These are phyloP conservation scores for Agelas oroides DNA, from an alignment of 37 sponge, comb jelly and placozoan genomes.

Conservation along the genomic window DNA sequence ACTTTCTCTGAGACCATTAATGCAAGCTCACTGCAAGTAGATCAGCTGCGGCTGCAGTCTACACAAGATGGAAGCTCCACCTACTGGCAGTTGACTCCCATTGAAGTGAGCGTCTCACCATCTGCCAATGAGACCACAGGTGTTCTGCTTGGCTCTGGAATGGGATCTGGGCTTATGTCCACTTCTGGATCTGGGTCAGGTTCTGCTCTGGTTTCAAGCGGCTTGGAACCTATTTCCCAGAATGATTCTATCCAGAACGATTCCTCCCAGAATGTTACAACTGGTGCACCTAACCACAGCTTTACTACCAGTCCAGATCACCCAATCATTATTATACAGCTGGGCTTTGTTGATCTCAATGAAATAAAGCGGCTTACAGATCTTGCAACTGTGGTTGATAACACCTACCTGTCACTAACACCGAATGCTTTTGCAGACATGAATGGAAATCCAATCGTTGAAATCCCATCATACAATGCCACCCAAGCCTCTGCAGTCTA, in stretches of 20 bases:
- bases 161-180: conserved; percentile 20
- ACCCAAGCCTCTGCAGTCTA: conserved; percentile 18
- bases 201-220: background rate
- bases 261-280: background rate
- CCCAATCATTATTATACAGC: conserved; percentile 64
- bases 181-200: conserved; percentile 3
- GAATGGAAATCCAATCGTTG: conserved; percentile 71
- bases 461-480: conserved; percentile 43
- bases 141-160: background rate
- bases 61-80: conserved; percentile 3
- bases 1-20: conserved; percentile 85
- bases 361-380: conserved; percentile 58
- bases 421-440: conserved; percentile 65
- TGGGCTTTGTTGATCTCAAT: conserved; percentile 76
- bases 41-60: conserved; percentile 53
- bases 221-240: too few species aligned
- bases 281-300: conserved; percentile 47
- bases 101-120: background rate
- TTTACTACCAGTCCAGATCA: conserved; percentile 50
- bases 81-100: conserved; percentile 42
- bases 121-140: background rate
- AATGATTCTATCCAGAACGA: conserved; percentile 24
- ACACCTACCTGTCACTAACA: conserved; percentile 72
- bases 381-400: conserved; percentile 56
- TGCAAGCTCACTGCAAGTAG: conserved; percentile 68